phyloP scores from a whole-genome alignment of 1,140 invertebrate genomes.

The Diorhabda elongata region DNA sequence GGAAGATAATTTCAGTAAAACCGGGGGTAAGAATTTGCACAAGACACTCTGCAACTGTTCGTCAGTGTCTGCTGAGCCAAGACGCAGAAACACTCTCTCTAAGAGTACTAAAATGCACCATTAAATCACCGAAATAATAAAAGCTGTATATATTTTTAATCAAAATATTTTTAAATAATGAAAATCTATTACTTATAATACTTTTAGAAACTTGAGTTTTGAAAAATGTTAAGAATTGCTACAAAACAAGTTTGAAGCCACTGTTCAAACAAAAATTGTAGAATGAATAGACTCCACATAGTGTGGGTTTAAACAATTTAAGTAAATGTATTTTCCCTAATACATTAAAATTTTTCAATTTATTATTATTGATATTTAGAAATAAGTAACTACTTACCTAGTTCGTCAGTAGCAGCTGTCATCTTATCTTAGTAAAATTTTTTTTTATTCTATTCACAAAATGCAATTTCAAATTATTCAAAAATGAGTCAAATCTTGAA shows the following conservation, averaged over 20 bases:
- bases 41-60: constrained; percentile 80
- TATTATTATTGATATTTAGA: too few species aligned
- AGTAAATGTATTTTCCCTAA: too few species aligned
- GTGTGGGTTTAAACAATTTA: too few species aligned
- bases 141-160: not conserved
- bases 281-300: too few species aligned
- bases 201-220: not conserved
- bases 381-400: constrained; percentile 45
- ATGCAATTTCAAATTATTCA: not conserved
- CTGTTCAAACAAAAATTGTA: too few species aligned
- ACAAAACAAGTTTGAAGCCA: too few species aligned
- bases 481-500: too few species aligned
- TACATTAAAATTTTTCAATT: too few species aligned
- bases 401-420: constrained; percentile 52
- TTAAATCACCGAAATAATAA: not conserved
- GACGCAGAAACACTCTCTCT: constrained; percentile 82
- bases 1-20: constrained; percentile 83
- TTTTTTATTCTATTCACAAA: not conserved
- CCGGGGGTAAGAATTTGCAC: constrained; percentile 82
- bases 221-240: too few species aligned
- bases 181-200: not conserved
- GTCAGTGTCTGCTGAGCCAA: constrained; percentile 84
- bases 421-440: constrained; percentile 32
- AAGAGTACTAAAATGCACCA: constrained; percentile 62
- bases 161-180: not conserved